These are phyloP conservation scores for Phoeniculus purpureus DNA, from an alignment of 2,797 vertebrate species.

Conservation along the genomic window DNA sequence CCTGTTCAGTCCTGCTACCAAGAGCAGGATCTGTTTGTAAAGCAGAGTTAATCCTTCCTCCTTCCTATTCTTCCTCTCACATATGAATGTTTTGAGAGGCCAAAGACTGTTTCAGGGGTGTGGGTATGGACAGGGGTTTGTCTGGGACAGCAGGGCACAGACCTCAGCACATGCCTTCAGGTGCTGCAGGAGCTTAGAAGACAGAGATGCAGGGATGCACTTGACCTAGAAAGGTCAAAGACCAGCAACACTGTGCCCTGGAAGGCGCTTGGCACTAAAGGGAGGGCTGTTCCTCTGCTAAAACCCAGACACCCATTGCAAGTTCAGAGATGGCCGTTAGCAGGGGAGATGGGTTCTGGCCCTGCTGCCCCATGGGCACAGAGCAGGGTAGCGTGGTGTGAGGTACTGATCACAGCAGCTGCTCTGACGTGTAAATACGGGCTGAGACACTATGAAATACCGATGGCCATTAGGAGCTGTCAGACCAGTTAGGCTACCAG, in stretches of 20 bases:
- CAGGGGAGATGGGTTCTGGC: neutral
- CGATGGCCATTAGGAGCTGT: neutral
- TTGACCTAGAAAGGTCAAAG: neutral
- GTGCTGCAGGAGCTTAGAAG: neutral
- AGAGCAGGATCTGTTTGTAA: neutral
- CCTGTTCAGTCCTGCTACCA: neutral
- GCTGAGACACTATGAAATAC: conserved; percentile 9
- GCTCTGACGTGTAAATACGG: neutral
- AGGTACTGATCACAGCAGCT: neutral
- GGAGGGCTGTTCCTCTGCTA: neutral
- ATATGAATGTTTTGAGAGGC: neutral
- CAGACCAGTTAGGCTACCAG: neutral
- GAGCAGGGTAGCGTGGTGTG: neutral
- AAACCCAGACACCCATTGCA: accelerated
- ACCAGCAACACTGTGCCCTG: neutral
- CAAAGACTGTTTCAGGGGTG: neutral
- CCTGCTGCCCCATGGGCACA: neutral
- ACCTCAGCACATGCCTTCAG: neutral
- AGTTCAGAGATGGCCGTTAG: neutral
- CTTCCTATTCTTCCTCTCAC: neutral
- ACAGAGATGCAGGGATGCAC: neutral
- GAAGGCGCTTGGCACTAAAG: neutral
- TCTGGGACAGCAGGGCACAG: neutral
- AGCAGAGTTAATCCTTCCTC: neutral
- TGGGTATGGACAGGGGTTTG: neutral